Conservation (phyloP, 2,888 invertebrate species). For the Dolichomitus sp. region DNA sequence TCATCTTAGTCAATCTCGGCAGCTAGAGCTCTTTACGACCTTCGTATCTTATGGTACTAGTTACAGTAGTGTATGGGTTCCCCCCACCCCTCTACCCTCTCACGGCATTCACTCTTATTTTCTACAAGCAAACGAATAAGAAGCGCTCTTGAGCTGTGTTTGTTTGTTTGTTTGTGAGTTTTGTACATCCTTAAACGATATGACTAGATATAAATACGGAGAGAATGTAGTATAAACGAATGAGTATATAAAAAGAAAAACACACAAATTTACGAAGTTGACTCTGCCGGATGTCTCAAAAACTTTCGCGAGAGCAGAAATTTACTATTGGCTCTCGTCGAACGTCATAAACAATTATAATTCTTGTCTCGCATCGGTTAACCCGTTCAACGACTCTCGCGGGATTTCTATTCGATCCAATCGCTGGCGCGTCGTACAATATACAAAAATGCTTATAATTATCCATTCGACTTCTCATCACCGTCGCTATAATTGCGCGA, state of each 20-base stretch:
- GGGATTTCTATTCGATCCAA: neutral
- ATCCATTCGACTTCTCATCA: neutral
- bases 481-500: neutral
- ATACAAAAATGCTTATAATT: slow-evolving; percentile 14
- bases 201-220: slow-evolving; percentile 76
- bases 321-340: neutral
- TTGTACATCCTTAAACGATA: slow-evolving; percentile 74
- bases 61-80: slow-evolving; percentile 38
- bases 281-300: neutral
- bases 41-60: slow-evolving; percentile 46
- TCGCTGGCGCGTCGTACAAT: slow-evolving; percentile 6
- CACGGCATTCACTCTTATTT: slow-evolving; percentile 55
- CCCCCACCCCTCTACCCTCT: slow-evolving; percentile 19
- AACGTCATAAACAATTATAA: neutral
- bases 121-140: slow-evolving; percentile 49
- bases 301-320: neutral
- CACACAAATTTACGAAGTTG: neutral
- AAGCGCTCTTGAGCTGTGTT: slow-evolving; percentile 51
- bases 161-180: slow-evolving; percentile 43
- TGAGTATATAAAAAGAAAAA: slow-evolving; percentile 44
- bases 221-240: slow-evolving; percentile 62
- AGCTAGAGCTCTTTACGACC: slow-evolving; percentile 46
- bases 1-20: slow-evolving; percentile 55
- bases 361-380: slow-evolving; percentile 3
- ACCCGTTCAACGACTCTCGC: slow-evolving; percentile 1